Conservation (phyloP, 2,113 vertebrate genomes). For the human (Homo sapiens) region DNA sequence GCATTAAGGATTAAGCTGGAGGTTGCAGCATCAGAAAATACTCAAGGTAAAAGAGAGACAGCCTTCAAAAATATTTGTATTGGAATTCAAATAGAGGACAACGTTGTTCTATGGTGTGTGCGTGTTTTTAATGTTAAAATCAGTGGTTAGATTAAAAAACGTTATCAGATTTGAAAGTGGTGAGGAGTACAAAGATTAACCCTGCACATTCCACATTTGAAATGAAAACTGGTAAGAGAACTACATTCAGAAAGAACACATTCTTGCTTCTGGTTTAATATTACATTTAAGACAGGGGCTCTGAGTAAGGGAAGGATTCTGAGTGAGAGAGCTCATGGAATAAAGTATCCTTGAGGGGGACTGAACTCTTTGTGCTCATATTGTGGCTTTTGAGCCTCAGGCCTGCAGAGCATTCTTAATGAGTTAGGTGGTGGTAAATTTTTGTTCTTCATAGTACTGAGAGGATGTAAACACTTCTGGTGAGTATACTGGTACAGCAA, state of each 20-base stretch:
- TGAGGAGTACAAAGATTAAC: constrained; percentile 57
- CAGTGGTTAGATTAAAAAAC: constrained; percentile 14
- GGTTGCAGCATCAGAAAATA: constrained; percentile 41
- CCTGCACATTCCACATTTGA: constrained; percentile 42
- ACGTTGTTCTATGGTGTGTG: neutral
- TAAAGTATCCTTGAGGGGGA: constrained; percentile 56
- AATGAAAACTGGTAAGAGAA: constrained; percentile 53
- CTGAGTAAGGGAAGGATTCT: constrained; percentile 43
- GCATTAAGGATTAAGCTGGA: constrained; percentile 32
- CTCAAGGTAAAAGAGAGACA: constrained; percentile 25
- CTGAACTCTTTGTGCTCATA: constrained; percentile 56
- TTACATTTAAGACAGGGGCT: constrained; percentile 50
- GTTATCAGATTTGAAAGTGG: constrained; percentile 14
- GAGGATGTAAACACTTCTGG: constrained; percentile 57
- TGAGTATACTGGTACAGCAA: constrained; percentile 36
- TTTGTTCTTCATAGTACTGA: constrained; percentile 52
- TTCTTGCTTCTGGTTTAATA: constrained; percentile 61
- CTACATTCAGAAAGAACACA: constrained; percentile 9
- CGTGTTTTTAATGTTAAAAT: constrained; percentile 28
- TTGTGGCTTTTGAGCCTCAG: constrained; percentile 57
- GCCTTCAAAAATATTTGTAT: constrained; percentile 58
- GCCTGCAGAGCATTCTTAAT: constrained; percentile 64
- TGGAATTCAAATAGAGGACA: constrained; percentile 42
- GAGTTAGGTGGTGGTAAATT: constrained; percentile 58
- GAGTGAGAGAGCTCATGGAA: constrained; percentile 56